Conservation (phyloP, 92 coral and sea anemone genomes). For the Chrysogorgia sp. region DNA sequence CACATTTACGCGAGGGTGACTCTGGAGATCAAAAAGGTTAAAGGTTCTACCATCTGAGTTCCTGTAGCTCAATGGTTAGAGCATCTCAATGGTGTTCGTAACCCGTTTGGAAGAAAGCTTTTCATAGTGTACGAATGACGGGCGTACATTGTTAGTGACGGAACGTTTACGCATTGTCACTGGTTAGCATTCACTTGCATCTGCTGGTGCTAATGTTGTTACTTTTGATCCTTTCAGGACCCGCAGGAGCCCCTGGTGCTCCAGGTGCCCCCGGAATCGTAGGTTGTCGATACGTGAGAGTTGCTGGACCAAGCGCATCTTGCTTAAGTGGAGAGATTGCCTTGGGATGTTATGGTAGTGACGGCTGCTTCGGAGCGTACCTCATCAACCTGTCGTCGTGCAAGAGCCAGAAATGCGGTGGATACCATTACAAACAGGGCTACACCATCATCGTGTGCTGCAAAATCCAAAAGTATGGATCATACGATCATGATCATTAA, state of each 20-base stretch:
- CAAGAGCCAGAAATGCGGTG: background rate
- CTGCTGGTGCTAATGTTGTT: too few species aligned
- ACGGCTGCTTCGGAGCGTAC: background rate
- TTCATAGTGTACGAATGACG: too few species aligned
- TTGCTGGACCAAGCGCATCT: background rate
- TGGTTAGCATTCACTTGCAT: too few species aligned
- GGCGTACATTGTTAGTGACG: too few species aligned
- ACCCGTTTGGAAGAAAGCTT: too few species aligned
- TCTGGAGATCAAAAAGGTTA: background rate
- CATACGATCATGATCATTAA: too few species aligned
- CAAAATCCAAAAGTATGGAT: too few species aligned
- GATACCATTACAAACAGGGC: too few species aligned
- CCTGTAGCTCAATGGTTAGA: too few species aligned
- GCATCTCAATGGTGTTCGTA: too few species aligned
- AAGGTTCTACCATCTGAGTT: too few species aligned
- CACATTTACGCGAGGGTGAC: background rate
- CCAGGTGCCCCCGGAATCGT: conserved; percentile 13
- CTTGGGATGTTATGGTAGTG: background rate
- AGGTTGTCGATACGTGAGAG: conserved; percentile 11
- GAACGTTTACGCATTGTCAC: too few species aligned
- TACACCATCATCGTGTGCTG: background rate
- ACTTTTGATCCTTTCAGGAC: conserved; percentile 16
- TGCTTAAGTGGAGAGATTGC: background rate
- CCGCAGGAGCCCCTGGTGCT: conserved; percentile 6
- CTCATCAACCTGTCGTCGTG: background rate